phyloP scores from a whole-genome alignment of 2,113 vertebrate genomes.

The Melierax canorus region DNA sequence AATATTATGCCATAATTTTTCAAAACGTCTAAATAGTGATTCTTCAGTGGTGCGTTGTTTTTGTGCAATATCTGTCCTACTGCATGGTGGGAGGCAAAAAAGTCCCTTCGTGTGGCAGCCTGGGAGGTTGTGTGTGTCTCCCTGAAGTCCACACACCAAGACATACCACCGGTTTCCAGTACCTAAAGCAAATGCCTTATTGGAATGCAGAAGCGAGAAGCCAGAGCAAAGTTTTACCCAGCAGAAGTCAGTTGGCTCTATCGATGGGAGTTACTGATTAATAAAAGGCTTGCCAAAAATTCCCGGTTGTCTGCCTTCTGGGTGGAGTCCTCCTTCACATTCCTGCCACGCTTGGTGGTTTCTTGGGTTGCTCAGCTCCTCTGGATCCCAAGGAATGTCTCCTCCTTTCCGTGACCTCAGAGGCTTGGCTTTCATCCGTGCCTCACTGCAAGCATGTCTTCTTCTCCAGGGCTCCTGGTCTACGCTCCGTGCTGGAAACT shows the following conservation, averaged over 20 bases:
- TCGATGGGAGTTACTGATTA: neutral
- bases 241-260: neutral
- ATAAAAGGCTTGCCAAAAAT: slow-evolving; percentile 4
- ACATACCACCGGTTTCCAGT: neutral
- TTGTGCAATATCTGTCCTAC: neutral
- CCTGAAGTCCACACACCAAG: neutral
- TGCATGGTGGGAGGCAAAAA: neutral
- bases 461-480: neutral
- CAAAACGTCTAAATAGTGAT: neutral
- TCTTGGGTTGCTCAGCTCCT: neutral
- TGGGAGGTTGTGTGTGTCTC: neutral
- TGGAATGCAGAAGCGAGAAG: neutral
- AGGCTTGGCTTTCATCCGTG: neutral
- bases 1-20: neutral
- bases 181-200: neutral
- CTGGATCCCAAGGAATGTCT: slow-evolving; percentile 7
- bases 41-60: neutral
- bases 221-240: neutral
- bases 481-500: neutral
- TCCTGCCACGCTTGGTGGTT: slow-evolving; percentile 19
- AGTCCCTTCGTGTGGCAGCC: neutral
- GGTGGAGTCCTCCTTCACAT: slow-evolving; percentile 23
- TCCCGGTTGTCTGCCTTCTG: neutral
- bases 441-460: neutral
- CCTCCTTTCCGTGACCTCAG: slow-evolving; percentile 23